Percentiles rank a stretch among this genome's conserved stretches.
phyloP scores from a whole-genome alignment of 2,113 vertebrate genomes.

The Brienomyrus brachyistius region DNA sequence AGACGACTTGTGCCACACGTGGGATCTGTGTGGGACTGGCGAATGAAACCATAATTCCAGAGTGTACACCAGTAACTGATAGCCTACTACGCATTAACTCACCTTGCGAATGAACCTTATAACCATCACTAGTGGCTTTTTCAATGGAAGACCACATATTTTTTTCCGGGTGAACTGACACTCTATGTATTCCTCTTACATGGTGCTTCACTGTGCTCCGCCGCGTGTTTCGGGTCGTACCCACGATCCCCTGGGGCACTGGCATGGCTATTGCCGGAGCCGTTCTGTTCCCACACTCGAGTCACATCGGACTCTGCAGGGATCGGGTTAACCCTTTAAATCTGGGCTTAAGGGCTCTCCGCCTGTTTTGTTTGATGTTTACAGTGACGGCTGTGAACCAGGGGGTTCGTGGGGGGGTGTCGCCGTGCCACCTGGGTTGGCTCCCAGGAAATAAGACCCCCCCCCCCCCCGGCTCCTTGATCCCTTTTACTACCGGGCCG shows the following conservation, averaged over 20 bases:
- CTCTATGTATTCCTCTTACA: background rate
- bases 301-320: background rate
- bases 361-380: background rate
- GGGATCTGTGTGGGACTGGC: background rate
- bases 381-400: background rate
- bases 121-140: background rate
- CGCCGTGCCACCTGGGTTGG: background rate
- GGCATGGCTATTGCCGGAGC: background rate
- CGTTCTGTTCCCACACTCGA: background rate
- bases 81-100: background rate
- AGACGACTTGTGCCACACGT: background rate
- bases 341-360: background rate
- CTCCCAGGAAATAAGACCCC: background rate
- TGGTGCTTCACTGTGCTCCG: background rate
- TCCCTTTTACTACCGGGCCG: background rate
- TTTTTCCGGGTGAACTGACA: background rate
- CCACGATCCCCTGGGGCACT: background rate
- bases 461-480: background rate
- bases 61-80: background rate
- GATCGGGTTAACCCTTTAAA: constrained; percentile 11
- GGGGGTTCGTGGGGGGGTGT: background rate
- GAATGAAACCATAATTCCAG: background rate
- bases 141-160: background rate
- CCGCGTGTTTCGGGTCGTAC: background rate
- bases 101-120: background rate